Evolutionary conservation across 2,113 vertebrate genomes (phyloP).

Genomic region (Raja brachyura): DNA sequence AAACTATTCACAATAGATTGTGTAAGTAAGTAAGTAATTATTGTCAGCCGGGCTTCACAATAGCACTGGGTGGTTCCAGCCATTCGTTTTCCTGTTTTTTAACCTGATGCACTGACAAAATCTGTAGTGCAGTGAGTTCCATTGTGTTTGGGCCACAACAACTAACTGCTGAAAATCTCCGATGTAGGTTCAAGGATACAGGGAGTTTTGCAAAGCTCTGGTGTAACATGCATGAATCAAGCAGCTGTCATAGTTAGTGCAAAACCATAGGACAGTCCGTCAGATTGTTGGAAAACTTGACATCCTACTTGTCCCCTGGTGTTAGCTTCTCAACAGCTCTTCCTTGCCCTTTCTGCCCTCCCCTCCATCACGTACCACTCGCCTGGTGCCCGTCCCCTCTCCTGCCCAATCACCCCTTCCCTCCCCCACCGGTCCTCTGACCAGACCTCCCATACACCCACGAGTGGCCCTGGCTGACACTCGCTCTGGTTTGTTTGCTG

Average conservation of each 20-base stretch:
- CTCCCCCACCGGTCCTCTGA: too few relatives aligned
- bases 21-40: not conserved
- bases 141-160: too few relatives aligned
- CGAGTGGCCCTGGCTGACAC: too few relatives aligned
- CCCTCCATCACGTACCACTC: too few relatives aligned
- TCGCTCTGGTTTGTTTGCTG: too few relatives aligned
- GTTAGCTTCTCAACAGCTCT: too few relatives aligned
- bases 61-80: conserved; percentile 4
- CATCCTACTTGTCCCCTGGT: not conserved
- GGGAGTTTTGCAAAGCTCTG: not conserved
- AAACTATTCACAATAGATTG: not conserved
- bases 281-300: not conserved
- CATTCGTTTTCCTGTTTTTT: conserved; percentile 9
- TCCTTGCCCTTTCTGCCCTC: too few relatives aligned
- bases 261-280: not conserved
- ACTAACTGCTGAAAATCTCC: not conserved
- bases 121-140: not conserved
- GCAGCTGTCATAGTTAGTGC: not conserved
- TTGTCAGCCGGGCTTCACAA: not conserved
- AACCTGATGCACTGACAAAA: not conserved
- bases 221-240: not conserved
- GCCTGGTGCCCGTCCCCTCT: too few relatives aligned
- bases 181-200: not conserved
- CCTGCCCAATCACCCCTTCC: too few relatives aligned
- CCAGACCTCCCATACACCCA: too few relatives aligned